A percentile compares a stretch with the other conserved stretches of the same genome.
Evolutionary conservation across 2,888 invertebrate species (phyloP).

Genomic region (Cephus runcator): DNA sequence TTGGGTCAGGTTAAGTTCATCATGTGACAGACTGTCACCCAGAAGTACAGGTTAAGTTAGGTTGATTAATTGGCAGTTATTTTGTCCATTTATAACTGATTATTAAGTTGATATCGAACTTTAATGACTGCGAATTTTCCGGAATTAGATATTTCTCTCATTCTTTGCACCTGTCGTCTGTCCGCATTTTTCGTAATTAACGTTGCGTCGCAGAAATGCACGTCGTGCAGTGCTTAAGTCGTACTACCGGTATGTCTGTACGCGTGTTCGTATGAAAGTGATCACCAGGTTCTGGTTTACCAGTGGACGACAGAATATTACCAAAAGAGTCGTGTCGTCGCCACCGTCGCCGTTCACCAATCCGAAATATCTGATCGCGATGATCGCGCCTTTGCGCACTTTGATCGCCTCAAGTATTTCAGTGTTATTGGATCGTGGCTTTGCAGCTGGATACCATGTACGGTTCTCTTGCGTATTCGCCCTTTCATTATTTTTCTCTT

Average conservation of each 20-base stretch:
- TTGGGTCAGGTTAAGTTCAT: not conserved
- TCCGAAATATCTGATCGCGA: constrained; percentile 33
- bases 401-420: constrained; percentile 24
- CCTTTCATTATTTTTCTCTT: not conserved
- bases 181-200: not conserved
- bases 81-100: not conserved
- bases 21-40: not conserved
- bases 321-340: constrained; percentile 30
- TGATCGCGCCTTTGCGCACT: constrained; percentile 27
- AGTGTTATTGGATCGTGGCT: constrained; percentile 29
- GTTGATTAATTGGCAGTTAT: not conserved
- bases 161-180: not conserved
- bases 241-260: not conserved
- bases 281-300: not conserved
- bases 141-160: not conserved
- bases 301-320: constrained; percentile 23
- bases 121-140: not conserved
- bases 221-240: not conserved
- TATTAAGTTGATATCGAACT: not conserved
- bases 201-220: not conserved
- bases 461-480: constrained; percentile 29
- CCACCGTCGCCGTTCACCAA: constrained; percentile 1
- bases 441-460: constrained; percentile 45
- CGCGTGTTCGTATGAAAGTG: not conserved
- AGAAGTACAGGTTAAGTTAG: not conserved